Evolutionary conservation across 2,113 vertebrate genomes (phyloP), one percentile per base, ranked within the genome.

Genomic region (Myrmecobius fasciatus): DNA sequence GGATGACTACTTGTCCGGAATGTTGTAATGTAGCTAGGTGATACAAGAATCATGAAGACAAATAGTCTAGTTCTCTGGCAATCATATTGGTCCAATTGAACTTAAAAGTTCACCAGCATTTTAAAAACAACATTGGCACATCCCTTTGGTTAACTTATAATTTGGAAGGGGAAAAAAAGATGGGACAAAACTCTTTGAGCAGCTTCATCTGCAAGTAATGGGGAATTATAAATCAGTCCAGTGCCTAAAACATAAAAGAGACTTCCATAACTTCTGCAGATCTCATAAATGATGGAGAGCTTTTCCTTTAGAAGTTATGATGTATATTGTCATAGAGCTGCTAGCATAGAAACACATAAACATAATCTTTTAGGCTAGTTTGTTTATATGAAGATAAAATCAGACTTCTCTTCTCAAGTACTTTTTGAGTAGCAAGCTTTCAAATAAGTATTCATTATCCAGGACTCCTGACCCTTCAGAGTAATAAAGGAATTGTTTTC

Each of bases 281-380:
- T 92, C 83, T 91, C 53, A 96, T 98, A 88, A 97, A 97, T 98
- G 46, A 95, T 96, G 97, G 90, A 97, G 98, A 98, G 54, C 0
- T 3, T 91, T 97, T 94, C 94, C 95, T 24, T 92, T 25, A 89
- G 95, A 97, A 97, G 75, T 47, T 94, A 25, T 49, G 97, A 96
- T 97, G 91, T 91, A 94, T 93, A 96, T 92, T 92, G 88, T 52
- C 96, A 91, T 67, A 94, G 46, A 96, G 48, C 89, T 2, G 22
- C 49, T 95, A 75, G 92, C 92, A 92, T 75, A 92, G 88, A 98
- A 98, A 96, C 53, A 95, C 89, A 93, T 89, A 96, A 95, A 91
- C 48, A 91, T 94, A 43, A 94, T 96, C 95, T 31, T 97, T 96
- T 96, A 54, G 92, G 53, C 90, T 46, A 56, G 11, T 46, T 56